Evolutionary conservation across 2,113 vertebrate species (phyloP).

Genomic region (Takifugu flavidus): DNA sequence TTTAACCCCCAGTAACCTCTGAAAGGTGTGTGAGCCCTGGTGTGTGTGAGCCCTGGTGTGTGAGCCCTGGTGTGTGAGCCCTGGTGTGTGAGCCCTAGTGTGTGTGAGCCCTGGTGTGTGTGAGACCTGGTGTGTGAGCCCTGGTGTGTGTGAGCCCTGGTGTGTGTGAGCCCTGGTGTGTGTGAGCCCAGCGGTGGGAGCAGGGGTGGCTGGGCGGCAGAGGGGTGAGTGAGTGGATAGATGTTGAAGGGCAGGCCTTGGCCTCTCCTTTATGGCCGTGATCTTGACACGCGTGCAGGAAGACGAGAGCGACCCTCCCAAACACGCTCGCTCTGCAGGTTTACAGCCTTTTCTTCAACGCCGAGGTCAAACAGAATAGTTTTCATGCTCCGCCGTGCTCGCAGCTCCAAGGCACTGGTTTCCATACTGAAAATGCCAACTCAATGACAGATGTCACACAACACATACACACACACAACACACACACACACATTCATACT

Average conservation of each 20-base stretch:
- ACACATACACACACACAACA: slow-evolving; percentile 30
- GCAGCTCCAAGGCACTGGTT: slow-evolving; percentile 32
- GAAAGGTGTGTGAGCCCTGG: too few relatives aligned
- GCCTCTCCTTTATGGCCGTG: slow-evolving; percentile 13
- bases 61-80: too few relatives aligned
- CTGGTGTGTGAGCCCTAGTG: background rate
- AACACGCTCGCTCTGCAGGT: slow-evolving; percentile 5
- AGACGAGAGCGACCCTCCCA: slow-evolving; percentile 4
- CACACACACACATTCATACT: slow-evolving; percentile 18
- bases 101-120: slow-evolving; percentile 26
- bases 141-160: slow-evolving; percentile 28
- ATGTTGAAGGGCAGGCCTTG: too few relatives aligned
- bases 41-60: too few relatives aligned
- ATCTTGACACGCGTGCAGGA: slow-evolving; percentile 17
- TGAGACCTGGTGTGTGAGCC: slow-evolving; percentile 13
- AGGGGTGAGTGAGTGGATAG: too few relatives aligned
- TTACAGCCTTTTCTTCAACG: slow-evolving; percentile 33
- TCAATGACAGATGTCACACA: slow-evolving; percentile 58
- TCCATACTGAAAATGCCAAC: slow-evolving; percentile 59
- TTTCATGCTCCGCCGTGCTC: slow-evolving; percentile 40
- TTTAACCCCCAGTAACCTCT: slow-evolving; percentile 46
- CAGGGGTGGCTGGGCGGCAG: background rate
- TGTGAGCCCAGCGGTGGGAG: slow-evolving; percentile 18
- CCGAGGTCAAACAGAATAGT: slow-evolving; percentile 50
- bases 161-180: slow-evolving; percentile 8